Conservation (phyloP, 2,797 vertebrate species). For the Acipenser oxyrinchus region DNA sequence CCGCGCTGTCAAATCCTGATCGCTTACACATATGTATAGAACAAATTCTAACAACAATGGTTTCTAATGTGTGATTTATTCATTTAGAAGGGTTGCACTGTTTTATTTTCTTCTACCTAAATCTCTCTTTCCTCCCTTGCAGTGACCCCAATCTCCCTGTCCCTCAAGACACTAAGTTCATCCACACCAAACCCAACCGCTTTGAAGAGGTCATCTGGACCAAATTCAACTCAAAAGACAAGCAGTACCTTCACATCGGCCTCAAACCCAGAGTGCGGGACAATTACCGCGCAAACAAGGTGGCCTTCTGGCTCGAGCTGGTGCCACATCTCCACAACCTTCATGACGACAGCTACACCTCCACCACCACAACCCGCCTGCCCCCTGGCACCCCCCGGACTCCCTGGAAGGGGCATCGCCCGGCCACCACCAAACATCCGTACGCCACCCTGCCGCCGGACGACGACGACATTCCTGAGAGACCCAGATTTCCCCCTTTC, state of each 20-base stretch:
- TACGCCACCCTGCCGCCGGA: slow-evolving; percentile 58
- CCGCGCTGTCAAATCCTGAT: too few species aligned
- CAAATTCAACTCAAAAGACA: slow-evolving; percentile 91
- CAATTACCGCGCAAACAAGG: slow-evolving; percentile 90
- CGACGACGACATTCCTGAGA: slow-evolving; percentile 53
- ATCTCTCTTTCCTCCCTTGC: not conserved
- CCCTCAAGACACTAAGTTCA: slow-evolving; percentile 91
- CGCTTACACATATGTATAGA: too few species aligned
- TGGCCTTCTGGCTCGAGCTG: slow-evolving; percentile 89
- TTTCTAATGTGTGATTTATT: too few species aligned
- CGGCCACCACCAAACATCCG: slow-evolving; percentile 40
- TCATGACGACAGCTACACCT: slow-evolving; percentile 59
- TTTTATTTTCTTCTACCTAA: too few species aligned
- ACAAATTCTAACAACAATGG: too few species aligned
- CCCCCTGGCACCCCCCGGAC: slow-evolving; percentile 47
- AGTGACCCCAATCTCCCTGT: slow-evolving; percentile 88
- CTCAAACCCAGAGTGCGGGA: slow-evolving; percentile 83
- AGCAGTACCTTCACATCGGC: slow-evolving; percentile 89
- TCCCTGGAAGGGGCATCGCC: slow-evolving; percentile 26
- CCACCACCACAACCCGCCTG: slow-evolving; percentile 59
- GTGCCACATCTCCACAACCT: slow-evolving; percentile 85
- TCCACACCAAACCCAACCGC: slow-evolving; percentile 91
- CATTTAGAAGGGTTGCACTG: too few species aligned
- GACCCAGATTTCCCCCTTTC: slow-evolving; percentile 57
- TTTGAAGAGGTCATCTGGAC: slow-evolving; percentile 94